phyloP scores from a whole-genome alignment of 2,888 invertebrate species.

The Andrena flavipes region DNA sequence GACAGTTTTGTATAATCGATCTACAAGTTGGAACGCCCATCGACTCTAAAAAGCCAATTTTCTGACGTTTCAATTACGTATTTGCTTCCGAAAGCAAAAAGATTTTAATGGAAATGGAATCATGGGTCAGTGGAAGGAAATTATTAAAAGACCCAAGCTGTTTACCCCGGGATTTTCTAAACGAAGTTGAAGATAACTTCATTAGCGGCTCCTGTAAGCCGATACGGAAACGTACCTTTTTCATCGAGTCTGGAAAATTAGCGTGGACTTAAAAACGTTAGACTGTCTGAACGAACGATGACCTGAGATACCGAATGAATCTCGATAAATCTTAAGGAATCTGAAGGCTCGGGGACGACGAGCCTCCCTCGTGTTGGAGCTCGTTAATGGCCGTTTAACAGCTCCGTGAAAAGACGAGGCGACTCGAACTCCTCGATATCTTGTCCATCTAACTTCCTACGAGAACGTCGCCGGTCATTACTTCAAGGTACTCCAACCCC shows the following conservation, averaged over 20 bases:
- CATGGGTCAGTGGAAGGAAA: not conserved
- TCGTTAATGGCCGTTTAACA: constrained; percentile 65
- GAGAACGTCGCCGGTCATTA: constrained; percentile 38
- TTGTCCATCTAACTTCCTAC: constrained; percentile 52
- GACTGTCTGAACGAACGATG: constrained; percentile 25
- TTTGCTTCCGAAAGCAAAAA: not conserved
- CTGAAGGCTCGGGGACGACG: constrained; percentile 10
- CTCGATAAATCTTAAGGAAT: constrained; percentile 39
- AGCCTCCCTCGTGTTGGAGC: constrained; percentile 25
- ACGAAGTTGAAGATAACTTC: constrained; percentile 24
- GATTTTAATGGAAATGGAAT: not conserved
- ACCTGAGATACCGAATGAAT: constrained; percentile 41
- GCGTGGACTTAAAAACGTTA: constrained; percentile 12
- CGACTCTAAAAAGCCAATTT: constrained; percentile 4
- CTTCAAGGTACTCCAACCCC: constrained; percentile 21
- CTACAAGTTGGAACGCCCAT: constrained; percentile 31
- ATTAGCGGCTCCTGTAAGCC: constrained; percentile 7
- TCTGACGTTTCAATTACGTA: too few species aligned
- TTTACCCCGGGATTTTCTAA: constrained; percentile 5
- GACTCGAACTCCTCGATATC: constrained; percentile 55
- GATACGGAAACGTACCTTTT: not conserved
- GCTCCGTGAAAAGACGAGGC: constrained; percentile 56
- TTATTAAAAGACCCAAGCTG: too few species aligned
- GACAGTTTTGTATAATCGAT: constrained; percentile 33
- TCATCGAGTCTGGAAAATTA: constrained; percentile 20